phyloP scores from a whole-genome alignment of 1,140 invertebrate species.

The Drosophila tani region DNA sequence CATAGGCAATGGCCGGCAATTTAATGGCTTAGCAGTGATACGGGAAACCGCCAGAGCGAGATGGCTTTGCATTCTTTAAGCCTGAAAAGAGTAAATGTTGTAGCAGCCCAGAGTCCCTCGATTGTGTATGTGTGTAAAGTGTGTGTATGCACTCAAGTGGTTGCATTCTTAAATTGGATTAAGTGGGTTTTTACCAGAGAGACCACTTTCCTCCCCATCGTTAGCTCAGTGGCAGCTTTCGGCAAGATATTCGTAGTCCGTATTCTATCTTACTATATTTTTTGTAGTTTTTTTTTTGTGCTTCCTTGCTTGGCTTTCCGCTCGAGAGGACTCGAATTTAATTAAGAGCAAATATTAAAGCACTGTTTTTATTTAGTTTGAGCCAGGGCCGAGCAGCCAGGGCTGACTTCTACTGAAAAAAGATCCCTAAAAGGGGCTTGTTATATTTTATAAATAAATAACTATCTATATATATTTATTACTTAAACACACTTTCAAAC shows the following conservation, averaged over 20 bases:
- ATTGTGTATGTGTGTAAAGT: conserved; percentile 5
- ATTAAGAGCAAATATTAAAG: conserved; percentile 80
- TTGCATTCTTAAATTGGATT: conserved; percentile 81
- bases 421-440: neutral
- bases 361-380: conserved; percentile 56
- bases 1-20: conserved; percentile 46
- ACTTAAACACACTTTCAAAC: too few relatives aligned
- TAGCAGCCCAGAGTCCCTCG: conserved; percentile 8
- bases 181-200: conserved; percentile 70
- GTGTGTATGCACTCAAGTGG: conserved; percentile 70
- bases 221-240: conserved; percentile 20
- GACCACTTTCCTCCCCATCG: conserved; percentile 1
- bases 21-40: conserved; percentile 61
- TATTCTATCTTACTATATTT: conserved; percentile 26
- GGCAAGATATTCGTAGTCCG: conserved; percentile 44
- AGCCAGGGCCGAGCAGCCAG: conserved; percentile 1
- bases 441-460: conserved; percentile 10
- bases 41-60: conserved; percentile 34
- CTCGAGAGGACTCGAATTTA: conserved; percentile 71
- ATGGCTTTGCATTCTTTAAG: conserved; percentile 51
- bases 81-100: conserved; percentile 29
- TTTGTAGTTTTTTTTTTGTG: conserved; percentile 32
- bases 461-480: too few relatives aligned
- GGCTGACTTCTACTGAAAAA: too few relatives aligned
- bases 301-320: conserved; percentile 58